Evolutionary conservation across 2,113 vertebrate species (phyloP).

Genomic region (Pao palembangensis): DNA sequence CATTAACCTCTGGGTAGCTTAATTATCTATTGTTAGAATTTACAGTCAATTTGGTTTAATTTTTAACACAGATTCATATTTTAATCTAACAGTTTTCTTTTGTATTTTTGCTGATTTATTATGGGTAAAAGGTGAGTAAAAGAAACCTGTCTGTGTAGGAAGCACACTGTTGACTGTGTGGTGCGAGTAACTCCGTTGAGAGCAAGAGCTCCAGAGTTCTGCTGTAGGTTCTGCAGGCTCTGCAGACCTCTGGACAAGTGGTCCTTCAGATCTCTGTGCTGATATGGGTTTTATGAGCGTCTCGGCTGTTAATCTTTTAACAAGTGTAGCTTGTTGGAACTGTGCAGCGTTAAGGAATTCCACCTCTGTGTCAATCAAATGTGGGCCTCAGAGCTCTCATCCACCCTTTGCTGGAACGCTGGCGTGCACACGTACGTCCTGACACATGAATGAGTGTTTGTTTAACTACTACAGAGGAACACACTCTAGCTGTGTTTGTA

Average conservation of each 20-base stretch:
- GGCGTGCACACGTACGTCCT: neutral
- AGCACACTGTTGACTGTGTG: conserved; percentile 13
- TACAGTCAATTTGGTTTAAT: no score
- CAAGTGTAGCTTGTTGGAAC: neutral
- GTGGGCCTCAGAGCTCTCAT: neutral
- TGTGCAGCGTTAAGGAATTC: conserved; percentile 12
- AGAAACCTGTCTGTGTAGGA: no score
- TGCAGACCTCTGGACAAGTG: conserved; percentile 42
- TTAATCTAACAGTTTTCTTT: no score
- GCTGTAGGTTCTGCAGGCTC: conserved; percentile 31
- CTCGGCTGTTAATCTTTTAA: neutral
- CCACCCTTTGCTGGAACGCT: neutral
- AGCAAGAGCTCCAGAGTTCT: conserved; percentile 17
- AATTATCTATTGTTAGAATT: no score
- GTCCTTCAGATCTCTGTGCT: conserved; percentile 20
- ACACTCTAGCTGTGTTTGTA: conserved; percentile 33
- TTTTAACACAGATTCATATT: no score
- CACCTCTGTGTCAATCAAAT: neutral
- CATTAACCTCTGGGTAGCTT: no score
- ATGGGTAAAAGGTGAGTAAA: no score
- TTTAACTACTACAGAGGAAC: conserved; percentile 12
- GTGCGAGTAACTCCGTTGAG: conserved; percentile 3
- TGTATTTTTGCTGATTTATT: no score
- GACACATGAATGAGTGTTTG: conserved; percentile 11
- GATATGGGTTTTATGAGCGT: neutral